Evolutionary conservation across 2,113 vertebrate species (phyloP), one percentile per base, ranked within the genome.

Genomic region (Globicephala melas): DNA sequence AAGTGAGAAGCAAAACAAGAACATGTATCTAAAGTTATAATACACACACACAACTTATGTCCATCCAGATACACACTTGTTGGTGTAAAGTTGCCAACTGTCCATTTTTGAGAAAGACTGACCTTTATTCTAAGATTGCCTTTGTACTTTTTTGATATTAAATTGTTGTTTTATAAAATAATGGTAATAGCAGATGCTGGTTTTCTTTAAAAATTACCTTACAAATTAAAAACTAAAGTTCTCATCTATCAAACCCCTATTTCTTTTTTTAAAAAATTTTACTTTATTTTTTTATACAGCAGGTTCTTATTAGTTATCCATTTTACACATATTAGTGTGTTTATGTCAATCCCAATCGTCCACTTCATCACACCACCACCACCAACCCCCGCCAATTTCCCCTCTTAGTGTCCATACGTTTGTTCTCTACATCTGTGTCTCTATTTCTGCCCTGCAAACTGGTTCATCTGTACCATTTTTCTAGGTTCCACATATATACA

Each of bases 121-220:
- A 50, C 31, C 44, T 92, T 89, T 58, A 86, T 7, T 91, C 60
- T 95, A 44, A 74, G 65, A 87, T 20, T 44, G 76, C 38, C n/a
- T 73, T 36, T 85, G 23, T 28, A 94, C 33, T 63, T 95, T 82
- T 95, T 10, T 63, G 62, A 93, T 71, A 92, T 60, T 76, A 67
- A 95, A 63, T 26, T 76, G 55, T 77, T 90, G 33, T 47, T 77
- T 85, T 71, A 41, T 60, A 94, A 92, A 91, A 73, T 58, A 90
- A 84, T 70, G 28, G 62, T 62, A 77, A 65, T 10, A 94, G n/a
- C 15, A 62, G 71, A 68, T 80, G 31, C 8, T 80, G 65, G 58
- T 81, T 85, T 91, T 79, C 55, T 71, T 94, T 79, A 81, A 91
- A 91, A 95, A 94, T 58, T 38, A 80, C 18, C 53, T 90, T 87